phyloP scores from a whole-genome alignment of 2,113 vertebrate genomes.

The Copsychus sechellarum region DNA sequence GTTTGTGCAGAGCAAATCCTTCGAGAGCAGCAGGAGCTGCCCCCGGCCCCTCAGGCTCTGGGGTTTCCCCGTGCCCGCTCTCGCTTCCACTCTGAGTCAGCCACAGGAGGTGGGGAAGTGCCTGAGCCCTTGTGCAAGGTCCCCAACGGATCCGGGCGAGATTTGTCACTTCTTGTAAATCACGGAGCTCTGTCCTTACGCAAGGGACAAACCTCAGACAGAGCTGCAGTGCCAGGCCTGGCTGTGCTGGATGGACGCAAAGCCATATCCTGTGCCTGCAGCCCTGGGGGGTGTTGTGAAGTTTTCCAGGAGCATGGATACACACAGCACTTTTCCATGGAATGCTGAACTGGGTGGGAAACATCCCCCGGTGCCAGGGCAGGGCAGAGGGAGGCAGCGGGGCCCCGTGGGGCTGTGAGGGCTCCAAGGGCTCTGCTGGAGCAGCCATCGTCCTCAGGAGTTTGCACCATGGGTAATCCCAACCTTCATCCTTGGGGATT shows the following conservation, averaged over 20 bases:
- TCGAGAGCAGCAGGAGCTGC: neutral
- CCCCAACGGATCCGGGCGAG: accelerated
- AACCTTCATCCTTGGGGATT: accelerated
- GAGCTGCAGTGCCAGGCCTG: neutral
- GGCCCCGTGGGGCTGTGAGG: accelerated
- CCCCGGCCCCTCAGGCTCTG: accelerated
- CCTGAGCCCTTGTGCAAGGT: neutral
- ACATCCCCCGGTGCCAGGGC: neutral
- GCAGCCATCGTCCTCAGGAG: accelerated
- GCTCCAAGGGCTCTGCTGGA: neutral
- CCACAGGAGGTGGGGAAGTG: neutral
- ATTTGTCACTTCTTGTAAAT: neutral
- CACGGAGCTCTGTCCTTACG: accelerated
- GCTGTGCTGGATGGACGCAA: neutral
- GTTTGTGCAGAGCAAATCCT: neutral
- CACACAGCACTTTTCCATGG: neutral
- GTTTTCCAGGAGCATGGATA: neutral
- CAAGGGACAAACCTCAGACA: neutral
- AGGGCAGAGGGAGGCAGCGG: accelerated
- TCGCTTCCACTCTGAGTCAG: constrained; percentile 20
- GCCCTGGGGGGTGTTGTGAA: neutral
- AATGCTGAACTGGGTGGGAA: neutral
- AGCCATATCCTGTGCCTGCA: neutral
- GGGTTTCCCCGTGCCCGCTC: neutral
- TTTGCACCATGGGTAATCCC: neutral